Conservation (phyloP, 2,113 vertebrate genomes). For the Etheostoma spectabile region DNA sequence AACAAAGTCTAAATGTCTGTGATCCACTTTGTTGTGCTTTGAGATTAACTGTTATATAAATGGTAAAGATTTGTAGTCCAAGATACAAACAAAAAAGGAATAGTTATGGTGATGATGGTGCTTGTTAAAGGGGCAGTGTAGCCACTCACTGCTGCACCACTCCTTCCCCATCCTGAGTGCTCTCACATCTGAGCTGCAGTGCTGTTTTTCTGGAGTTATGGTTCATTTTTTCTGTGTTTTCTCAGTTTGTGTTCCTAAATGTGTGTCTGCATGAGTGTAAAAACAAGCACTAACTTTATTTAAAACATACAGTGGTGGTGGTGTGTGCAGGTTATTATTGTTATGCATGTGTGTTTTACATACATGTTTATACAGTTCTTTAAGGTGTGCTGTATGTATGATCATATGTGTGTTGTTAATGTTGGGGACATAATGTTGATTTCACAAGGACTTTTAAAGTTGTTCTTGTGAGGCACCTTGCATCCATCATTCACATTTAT, state of each 20-base stretch:
- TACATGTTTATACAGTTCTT: conserved; percentile 33
- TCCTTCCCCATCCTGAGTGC: conserved; percentile 37
- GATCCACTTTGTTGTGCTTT: not conserved
- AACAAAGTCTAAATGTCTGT: not conserved
- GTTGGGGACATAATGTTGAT: conserved; percentile 54
- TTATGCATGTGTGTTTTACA: conserved; percentile 72
- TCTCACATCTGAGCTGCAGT: conserved; percentile 78
- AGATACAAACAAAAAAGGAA: conserved; percentile 4
- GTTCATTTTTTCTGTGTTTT: conserved; percentile 71
- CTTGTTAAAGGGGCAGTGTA: conserved; percentile 34
- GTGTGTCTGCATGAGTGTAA: conserved; percentile 73
- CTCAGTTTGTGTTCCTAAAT: conserved; percentile 52
- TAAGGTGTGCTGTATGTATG: conserved; percentile 22
- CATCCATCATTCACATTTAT: conserved; percentile 24
- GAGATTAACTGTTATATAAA: conserved; percentile 8
- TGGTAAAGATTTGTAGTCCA: conserved; percentile 1
- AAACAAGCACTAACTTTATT: conserved; percentile 52
- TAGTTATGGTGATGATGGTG: conserved; percentile 10
- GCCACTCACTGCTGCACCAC: conserved; percentile 11
- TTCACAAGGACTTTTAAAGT: conserved; percentile 64
- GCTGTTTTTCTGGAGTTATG: conserved; percentile 82
- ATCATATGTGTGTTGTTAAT: conserved; percentile 35
- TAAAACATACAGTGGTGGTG: conserved; percentile 30
- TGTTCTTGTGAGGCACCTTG: conserved; percentile 49
- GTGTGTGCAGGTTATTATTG: conserved; percentile 39